Evolutionary conservation across 2,797 vertebrate species (phyloP), one percentile per base, ranked within the genome.

Genomic region (Silurus aristotelis): DNA sequence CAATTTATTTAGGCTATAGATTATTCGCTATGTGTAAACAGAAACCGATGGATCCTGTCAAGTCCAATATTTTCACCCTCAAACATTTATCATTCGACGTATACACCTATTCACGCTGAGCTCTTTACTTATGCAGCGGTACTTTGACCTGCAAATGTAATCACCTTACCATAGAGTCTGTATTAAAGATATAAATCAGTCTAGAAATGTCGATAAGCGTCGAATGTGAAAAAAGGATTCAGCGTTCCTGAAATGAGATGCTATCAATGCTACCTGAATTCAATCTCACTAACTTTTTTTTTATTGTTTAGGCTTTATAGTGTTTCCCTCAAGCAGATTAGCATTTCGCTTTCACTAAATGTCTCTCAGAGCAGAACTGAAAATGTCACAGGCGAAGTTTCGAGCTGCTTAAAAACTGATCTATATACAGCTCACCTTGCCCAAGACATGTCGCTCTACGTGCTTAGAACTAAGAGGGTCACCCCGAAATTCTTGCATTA

Each of bases 401-500:
- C 15, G 17, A 66, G 46, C 19, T 55, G 61, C 60, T 76, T 79
- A 79, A 77, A 60, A 19, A 1, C 64, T 19, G 55, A 48, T 82
- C 72, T n/a, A 77, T 15, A 86, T 60, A 20, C 52, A 61, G 46
- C 20, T 19, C 64, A 6, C 46, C 63, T 43, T 25, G 46, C 25
- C 43, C 0, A 55, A n/a, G 56, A 72, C 14, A 15, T 61, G 31
- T 31, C 13, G n/a, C 64, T 78, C 43, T n/a, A 8, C 19, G 56
- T 5, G 46, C 52, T 84, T 31, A 63, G 25, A 5, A 63, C 82
- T 55, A 67, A 61, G 15, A 78, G 27, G 80, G 66, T 48, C 82
- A 83, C 83, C 76, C 86, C 20, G 63, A 46, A 38, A 27, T 56
- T 80, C 61, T 66, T 82, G 64, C 81, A 87, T 87, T 80, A 88